Base-by-base conservation (phyloP, 2,797 vertebrate genomes). In the Eremophila alpestris region DNA sequence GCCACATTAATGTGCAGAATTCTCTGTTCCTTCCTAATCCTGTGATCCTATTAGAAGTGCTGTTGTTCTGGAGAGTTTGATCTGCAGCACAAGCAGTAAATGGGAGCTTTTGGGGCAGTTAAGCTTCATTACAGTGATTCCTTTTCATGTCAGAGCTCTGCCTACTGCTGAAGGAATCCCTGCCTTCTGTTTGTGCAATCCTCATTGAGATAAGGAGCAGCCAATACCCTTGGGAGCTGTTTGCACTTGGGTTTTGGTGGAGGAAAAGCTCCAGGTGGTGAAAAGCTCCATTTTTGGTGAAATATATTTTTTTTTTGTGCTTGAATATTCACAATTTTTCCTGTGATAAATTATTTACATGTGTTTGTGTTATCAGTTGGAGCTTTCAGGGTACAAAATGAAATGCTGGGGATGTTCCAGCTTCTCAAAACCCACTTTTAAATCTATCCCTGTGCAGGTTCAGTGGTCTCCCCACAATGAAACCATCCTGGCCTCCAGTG, bases 401-500 rank as follows among this genome's bases (percentile, higher is more conserved):
- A 20, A 23, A 20, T 2, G 8, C 36, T 54, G 69, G 32, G 15
- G 14, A 8, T 54, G 32, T 62, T 36, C 3, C 13, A 62, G n/a
- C 30, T 86, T 45, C 26, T 58, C 20, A 13, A 62, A 63, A 29
- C 17, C 46, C 5, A 58, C 14, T 38, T 78, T 48, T 9, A 12
- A 67, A 3, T 58, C 49, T 16, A 0, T 90, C 90, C 41, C 51
- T 86, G 27, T 74, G 40, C 94, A 99, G 99, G 99, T 99, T 90
- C 99, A 99, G 96, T 99, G 99, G 99, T 99, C 99, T 49, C 99
- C 99, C 90, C 99, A 99, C 92, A 99, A 99, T 17, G 99, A 99
- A 97, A 99, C 99, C 36, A 99, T 99, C 86, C 96, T 99, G 97
- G 99, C 99, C 92, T 99, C 99, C 91, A 99, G 99, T 76, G 99